Conservation (phyloP, 2,888 invertebrate genomes). For the Tanytarsus gracilentus region DNA sequence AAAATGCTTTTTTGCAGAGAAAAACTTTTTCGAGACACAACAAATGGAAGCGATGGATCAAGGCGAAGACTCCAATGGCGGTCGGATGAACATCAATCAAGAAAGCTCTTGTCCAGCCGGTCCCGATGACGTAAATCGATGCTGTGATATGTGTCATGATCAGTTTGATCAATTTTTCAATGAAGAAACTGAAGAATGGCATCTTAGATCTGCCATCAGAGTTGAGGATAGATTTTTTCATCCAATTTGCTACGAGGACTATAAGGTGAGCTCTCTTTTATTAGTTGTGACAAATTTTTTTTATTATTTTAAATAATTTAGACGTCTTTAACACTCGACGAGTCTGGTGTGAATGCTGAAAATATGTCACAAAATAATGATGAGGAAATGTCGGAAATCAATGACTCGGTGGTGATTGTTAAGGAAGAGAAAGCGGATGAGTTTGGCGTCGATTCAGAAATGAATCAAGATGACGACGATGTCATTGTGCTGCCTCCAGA, state of each 20-base stretch:
- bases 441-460: constrained; percentile 29
- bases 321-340: constrained; percentile 38
- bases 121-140: constrained; percentile 52
- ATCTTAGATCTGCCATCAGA: constrained; percentile 71
- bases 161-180: constrained; percentile 91
- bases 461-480: constrained; percentile 54
- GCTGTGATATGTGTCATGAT: constrained; percentile 87
- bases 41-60: constrained; percentile 48
- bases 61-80: constrained; percentile 45
- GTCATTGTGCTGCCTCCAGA: constrained; percentile 59
- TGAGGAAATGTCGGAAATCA: constrained; percentile 30
- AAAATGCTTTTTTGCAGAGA: constrained; percentile 51
- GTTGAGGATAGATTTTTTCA: constrained; percentile 74
- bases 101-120: constrained; percentile 58
- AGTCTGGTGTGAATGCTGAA: constrained; percentile 19
- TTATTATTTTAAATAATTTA: constrained; percentile 28
- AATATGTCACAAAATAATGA: constrained; percentile 31
- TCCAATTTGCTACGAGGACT: constrained; percentile 82
- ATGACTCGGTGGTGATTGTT: constrained; percentile 20
- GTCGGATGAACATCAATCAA: constrained; percentile 34
- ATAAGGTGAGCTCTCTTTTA: constrained; percentile 46
- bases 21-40: constrained; percentile 79
- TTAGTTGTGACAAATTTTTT: neutral
- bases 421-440: constrained; percentile 31
- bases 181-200: constrained; percentile 97